Evolutionary conservation across 2,797 vertebrate species (phyloP), one percentile per base, ranked within the genome.

Genomic region (Myiotriccus ornatus): DNA sequence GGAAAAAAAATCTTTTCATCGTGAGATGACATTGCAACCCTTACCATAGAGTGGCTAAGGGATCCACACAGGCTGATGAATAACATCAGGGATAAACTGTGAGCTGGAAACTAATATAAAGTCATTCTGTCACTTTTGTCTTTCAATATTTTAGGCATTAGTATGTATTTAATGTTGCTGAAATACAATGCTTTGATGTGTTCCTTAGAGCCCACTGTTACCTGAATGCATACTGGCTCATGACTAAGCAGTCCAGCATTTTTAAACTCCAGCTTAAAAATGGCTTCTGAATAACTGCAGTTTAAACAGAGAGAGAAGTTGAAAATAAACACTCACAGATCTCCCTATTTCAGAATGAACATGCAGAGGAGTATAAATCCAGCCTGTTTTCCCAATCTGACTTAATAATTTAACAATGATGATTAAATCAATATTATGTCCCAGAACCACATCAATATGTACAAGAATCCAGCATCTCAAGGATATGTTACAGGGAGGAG

Each of bases 391-490:
- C 73, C 90, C 79, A 93, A 82, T 70, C 32, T 86, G 75, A 97
- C 84, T 96, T 90, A 96, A 89, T 83, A 97, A 92, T 82, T 77
- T 60, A 91, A 91, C 94, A 96, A 94, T 55, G 76, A 85, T 83
- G 46, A 89, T 92, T 93, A 95, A 96, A 97, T 97, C 93, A 96
- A 96, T 97, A 74, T 84, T 90, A 69, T 90, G 59, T 95, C 95
- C 79, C 80, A 93, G 63, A 95, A 76, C 60, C 91, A 56, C 59
- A 96, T 95, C 96, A 89, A 74, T 91, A 79, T 80, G 96, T 89
- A 94, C 85, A 84, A 94, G 76, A 95, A 95, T 89, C 63, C 79
- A 93, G 25, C 67, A 89, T 90, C 84, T 93, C 70, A 92, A 95
- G 79, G 81, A 91, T 88, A 83, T 46, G 52, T 94, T 95, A 86